Conservation (phyloP, 1,140 invertebrate genomes). For the Anagrus nilaparvatae region DNA sequence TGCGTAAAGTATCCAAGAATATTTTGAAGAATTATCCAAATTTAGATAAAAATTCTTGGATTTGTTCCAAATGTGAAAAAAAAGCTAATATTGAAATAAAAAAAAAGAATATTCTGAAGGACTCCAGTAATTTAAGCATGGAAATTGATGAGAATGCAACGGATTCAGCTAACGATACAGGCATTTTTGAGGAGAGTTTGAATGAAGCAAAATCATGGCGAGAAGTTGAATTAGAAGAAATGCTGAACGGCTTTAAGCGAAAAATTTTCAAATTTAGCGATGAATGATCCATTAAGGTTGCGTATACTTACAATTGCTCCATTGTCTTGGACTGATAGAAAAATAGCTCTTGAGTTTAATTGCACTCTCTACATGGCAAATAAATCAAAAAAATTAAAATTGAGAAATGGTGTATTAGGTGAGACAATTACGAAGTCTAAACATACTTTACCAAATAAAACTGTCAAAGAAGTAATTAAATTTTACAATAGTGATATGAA, state of each 20-base stretch:
- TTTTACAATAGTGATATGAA: not conserved
- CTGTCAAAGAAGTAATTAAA: not conserved
- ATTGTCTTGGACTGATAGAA: constrained; percentile 4
- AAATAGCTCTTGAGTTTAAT: not conserved
- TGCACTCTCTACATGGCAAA: not conserved
- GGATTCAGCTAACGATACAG: too few relatives aligned
- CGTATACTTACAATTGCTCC: constrained; percentile 4
- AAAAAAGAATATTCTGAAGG: too few relatives aligned
- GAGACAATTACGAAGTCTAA: constrained; percentile 1
- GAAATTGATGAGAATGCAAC: too few relatives aligned
- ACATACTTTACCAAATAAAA: constrained; percentile 1
- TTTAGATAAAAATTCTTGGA: too few relatives aligned
- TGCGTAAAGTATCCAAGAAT: too few relatives aligned
- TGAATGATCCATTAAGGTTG: constrained; percentile 7
- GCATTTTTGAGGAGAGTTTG: too few relatives aligned
- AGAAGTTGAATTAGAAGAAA: constrained; percentile 1
- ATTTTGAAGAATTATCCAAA: too few relatives aligned
- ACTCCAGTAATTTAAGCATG: too few relatives aligned
- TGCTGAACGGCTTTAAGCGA: constrained; percentile 1
- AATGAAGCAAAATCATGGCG: not conserved
- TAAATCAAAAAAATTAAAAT: not conserved
- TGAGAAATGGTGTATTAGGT: not conserved
- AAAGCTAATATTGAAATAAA: too few relatives aligned
- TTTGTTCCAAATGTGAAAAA: too few relatives aligned
- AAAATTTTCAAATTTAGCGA: not conserved